phyloP scores from a whole-genome alignment of 2,113 vertebrate species.

The Equus przewalskii region DNA sequence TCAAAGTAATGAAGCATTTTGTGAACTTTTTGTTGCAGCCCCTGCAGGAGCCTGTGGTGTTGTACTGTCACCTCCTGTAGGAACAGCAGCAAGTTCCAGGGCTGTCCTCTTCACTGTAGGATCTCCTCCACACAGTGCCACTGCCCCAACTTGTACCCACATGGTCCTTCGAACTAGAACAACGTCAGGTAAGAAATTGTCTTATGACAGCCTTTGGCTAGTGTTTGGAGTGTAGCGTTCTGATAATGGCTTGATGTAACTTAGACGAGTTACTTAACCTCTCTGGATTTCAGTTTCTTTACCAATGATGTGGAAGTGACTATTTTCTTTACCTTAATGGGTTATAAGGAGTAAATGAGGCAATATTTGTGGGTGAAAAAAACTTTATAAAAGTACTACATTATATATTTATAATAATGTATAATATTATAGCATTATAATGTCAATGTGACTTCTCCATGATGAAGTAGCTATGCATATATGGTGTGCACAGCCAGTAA shows the following conservation, averaged over 20 bases:
- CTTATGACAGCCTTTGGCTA: background rate
- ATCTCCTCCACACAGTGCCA: slow-evolving; percentile 95
- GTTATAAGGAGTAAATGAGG: background rate
- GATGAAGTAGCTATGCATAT: background rate
- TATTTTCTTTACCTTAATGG: background rate
- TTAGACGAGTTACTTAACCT: background rate
- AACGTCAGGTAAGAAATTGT: slow-evolving; percentile 92
- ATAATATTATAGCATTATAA: too few relatives aligned
- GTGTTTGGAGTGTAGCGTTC: background rate
- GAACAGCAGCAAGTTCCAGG: slow-evolving; percentile 88
- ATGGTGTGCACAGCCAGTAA: background rate
- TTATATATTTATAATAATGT: background rate
- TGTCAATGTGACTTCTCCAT: background rate
- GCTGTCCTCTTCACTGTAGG: slow-evolving; percentile 97
- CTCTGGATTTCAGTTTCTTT: background rate
- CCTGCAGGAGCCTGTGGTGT: slow-evolving; percentile 91
- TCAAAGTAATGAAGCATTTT: background rate
- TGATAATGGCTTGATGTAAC: background rate
- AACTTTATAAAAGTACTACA: background rate
- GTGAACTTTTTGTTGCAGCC: slow-evolving; percentile 84
- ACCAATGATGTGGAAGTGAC: background rate
- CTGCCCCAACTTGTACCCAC: slow-evolving; percentile 94
- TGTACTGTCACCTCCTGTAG: slow-evolving; percentile 81
- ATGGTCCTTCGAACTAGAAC: slow-evolving; percentile 94
- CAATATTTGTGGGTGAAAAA: background rate